Base-by-base conservation (phyloP, 2,797 vertebrate species). In the Arctocebus calabarensis region DNA sequence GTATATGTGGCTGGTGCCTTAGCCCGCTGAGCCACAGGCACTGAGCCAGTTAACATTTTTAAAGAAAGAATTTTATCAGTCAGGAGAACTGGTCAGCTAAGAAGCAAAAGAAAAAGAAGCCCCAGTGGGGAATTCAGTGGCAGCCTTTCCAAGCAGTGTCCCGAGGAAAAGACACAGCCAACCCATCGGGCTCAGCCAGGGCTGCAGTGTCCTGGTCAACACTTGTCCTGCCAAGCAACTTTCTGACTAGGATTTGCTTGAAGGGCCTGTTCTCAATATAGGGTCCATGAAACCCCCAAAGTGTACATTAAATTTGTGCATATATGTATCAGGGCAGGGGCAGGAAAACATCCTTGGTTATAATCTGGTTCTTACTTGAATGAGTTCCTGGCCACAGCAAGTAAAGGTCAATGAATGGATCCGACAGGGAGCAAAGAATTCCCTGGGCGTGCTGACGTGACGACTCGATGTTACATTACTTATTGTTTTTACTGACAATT, bases 41-140 rank as follows among this genome's bases (percentile, higher is more conserved):
- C 43, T 7, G n/a, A 43, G 4, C 43, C 43, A 9, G 45, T 61
- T 68, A 84, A 74, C 17, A 59, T 77, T 95, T 90, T 88, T 74
- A 84, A 91, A 94, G 78, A 86, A 68, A 73, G n/a, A 78, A 48
- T 59, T 40, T 73, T 29, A 32, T 73, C 84, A 43, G 40, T 83
- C 22, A 66, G 22, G n/a, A n/a, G 25, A 43, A 34, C 4, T 32
- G 16, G 37, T 81, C 68, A 55, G 32, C 59, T 23, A 55, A 61
- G 32, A 88, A 71, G 27, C 77, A 78, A n/a, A 66, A 66, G 74
- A 45, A 70, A 91, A 79, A 68, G 11, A 57, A 40, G 48, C 64
- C 86, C 57, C 17, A 13, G 32, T 90, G 59, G 68, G 83, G 81
- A 84, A 62, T 32, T 34, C 34, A 61, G 19, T 34, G 83, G 20